Conservation (phyloP, 2,888 invertebrate species). For the Prosapia bicincta region DNA sequence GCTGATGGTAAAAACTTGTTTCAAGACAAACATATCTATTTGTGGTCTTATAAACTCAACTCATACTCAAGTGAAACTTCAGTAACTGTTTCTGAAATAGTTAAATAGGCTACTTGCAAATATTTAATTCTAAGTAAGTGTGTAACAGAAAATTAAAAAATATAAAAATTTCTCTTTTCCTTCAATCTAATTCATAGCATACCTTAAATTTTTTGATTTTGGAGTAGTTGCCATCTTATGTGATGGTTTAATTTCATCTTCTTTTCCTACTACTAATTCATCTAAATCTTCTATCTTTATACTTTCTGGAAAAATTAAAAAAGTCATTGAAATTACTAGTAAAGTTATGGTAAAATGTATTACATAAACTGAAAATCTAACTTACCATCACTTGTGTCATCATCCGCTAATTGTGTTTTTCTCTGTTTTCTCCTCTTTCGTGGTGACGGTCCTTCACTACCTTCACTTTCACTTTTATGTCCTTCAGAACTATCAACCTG, state of each 20-base stretch:
- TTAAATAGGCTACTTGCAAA: no score
- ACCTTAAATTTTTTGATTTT: not conserved
- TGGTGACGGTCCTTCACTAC: conserved; percentile 56
- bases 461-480: conserved; percentile 46
- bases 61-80: no score
- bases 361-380: not conserved
- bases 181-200: not conserved
- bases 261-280: not conserved
- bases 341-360: not conserved
- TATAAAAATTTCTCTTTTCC: no score
- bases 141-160: no score
- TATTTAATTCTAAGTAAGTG: no score
- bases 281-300: conserved; percentile 14
- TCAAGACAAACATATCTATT: no score
- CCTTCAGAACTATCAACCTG: conserved; percentile 62
- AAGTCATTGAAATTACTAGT: no score
- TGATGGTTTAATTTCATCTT: not conserved
- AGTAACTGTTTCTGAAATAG: no score
- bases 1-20: no score
- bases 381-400: conserved; percentile 37
- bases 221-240: not conserved
- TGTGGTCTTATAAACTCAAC: no score
- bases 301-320: not conserved
- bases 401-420: conserved; percentile 26
- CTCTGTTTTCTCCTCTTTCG: conserved; percentile 46